phyloP scores from a whole-genome alignment of 2,113 vertebrate genomes.

The Crotalus tigris region DNA sequence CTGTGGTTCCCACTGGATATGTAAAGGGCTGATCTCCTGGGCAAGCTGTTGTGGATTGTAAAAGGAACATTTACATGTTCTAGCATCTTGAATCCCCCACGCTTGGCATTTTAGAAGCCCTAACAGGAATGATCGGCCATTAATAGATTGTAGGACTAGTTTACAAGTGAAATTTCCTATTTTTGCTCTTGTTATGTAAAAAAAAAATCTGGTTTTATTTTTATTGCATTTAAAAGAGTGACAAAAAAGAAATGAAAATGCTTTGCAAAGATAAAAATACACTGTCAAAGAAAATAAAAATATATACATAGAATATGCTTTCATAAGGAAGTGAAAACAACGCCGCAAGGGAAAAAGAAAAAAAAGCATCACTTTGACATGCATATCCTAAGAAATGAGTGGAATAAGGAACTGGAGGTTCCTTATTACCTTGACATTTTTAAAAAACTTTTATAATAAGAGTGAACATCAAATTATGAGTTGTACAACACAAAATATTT shows the following conservation, averaged over 20 bases:
- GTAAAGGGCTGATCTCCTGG: background rate
- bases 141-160: background rate
- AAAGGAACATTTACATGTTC: background rate
- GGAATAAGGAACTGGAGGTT: background rate
- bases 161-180: background rate
- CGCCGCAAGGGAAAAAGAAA: background rate
- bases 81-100: background rate
- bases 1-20: background rate
- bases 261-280: background rate
- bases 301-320: background rate
- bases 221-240: background rate
- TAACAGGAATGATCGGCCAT: background rate
- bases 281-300: background rate
- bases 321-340: background rate
- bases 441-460: background rate
- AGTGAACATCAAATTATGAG: background rate
- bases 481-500: background rate
- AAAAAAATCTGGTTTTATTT: background rate
- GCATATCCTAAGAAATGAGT: background rate
- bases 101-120: background rate
- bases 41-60: background rate
- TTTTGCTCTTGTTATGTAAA: background rate
- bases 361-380: background rate
- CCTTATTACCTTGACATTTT: background rate
- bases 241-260: background rate